These are phyloP conservation scores for Caenorhabditis sp. DNA, from an alignment of 2,888 invertebrate species.

Conservation along the genomic window DNA sequence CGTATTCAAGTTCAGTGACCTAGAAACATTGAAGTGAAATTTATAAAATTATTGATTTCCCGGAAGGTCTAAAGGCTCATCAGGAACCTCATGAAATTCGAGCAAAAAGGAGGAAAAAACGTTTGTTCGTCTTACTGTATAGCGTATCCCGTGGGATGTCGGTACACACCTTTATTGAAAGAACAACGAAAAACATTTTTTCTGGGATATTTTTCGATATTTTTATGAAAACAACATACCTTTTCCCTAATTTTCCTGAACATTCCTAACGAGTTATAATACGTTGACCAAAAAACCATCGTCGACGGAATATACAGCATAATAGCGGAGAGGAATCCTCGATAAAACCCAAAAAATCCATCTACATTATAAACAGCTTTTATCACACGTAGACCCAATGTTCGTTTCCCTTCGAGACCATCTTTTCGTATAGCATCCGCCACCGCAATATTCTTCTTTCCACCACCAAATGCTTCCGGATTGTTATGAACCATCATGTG, in stretches of 20 bases:
- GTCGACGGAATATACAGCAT: slow-evolving; percentile 67
- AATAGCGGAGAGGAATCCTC: slow-evolving; percentile 65
- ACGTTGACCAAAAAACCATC: slow-evolving; percentile 69
- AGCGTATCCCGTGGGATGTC: too few species aligned
- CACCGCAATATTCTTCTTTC: slow-evolving; percentile 57
- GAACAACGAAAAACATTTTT: not conserved
- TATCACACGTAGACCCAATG: slow-evolving; percentile 65
- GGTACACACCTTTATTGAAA: too few species aligned
- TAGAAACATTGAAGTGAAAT: too few species aligned
- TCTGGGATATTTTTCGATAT: not conserved
- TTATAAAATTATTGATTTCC: too few species aligned
- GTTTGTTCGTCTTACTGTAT: too few species aligned
- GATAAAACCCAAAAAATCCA: slow-evolving; percentile 65
- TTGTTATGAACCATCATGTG: slow-evolving; percentile 66
- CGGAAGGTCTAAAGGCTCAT: too few species aligned
- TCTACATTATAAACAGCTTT: slow-evolving; percentile 66
- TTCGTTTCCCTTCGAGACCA: slow-evolving; percentile 53
- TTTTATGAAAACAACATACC: slow-evolving; percentile 7
- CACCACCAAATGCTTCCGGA: slow-evolving; percentile 52
- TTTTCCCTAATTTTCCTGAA: slow-evolving; percentile 46
- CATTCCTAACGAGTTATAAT: slow-evolving; percentile 57
- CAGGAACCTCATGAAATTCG: too few species aligned
- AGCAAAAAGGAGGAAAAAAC: too few species aligned
- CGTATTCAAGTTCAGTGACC: slow-evolving; percentile 46
- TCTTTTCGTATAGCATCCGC: slow-evolving; percentile 56